A percentile compares a stretch with the other conserved stretches of the same genome.
phyloP scores from a whole-genome alignment of 2,797 vertebrate species.

The Lagorchestes hirsutus region DNA sequence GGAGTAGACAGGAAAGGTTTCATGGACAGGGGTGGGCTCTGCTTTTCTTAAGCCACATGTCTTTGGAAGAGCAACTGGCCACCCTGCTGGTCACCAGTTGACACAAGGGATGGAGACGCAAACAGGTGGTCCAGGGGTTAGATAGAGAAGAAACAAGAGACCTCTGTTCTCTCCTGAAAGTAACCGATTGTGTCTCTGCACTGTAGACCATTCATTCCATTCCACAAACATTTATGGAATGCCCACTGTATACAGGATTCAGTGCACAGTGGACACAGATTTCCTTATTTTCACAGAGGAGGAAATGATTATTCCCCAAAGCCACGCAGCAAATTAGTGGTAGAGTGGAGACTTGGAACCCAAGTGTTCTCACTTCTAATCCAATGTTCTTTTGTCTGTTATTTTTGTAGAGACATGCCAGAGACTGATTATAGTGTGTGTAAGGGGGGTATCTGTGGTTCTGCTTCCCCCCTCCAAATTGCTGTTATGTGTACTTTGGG shows the following conservation, averaged over 20 bases:
- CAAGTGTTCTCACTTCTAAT: neutral
- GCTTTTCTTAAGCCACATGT: neutral
- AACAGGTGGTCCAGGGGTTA: neutral
- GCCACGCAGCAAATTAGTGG: fast-evolving
- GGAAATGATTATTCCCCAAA: neutral
- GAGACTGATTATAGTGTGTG: neutral
- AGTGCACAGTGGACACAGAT: neutral
- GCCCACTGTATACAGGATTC: neutral
- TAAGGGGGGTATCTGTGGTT: neutral
- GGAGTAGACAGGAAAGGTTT: neutral
- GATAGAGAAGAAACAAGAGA: neutral
- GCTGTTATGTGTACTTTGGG: neutral
- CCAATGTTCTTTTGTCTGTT: neutral
- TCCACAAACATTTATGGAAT: neutral
- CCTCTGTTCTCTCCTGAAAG: neutral
- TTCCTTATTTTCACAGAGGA: neutral
- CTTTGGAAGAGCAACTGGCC: neutral
- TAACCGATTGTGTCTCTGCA: neutral
- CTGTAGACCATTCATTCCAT: neutral
- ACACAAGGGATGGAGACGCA: neutral
- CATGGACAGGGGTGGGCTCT: neutral
- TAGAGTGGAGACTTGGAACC: neutral
- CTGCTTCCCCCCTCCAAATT: neutral
- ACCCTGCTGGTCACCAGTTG: neutral
- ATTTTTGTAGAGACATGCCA: neutral